These are phyloP conservation scores for Carassius carassius DNA, from an alignment of 2,113 vertebrate species.

Conservation along the genomic window DNA sequence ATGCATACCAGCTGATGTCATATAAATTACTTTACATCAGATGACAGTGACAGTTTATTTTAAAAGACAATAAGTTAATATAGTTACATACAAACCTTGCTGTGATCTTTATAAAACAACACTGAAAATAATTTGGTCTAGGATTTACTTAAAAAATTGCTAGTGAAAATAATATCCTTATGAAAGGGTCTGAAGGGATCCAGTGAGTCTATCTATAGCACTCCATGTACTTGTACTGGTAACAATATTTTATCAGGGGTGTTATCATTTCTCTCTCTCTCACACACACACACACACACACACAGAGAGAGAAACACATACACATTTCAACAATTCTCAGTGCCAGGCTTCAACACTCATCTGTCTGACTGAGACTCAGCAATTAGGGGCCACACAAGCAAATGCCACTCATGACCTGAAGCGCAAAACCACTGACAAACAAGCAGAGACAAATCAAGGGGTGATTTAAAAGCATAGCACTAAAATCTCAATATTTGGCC, in stretches of 20 bases:
- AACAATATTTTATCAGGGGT: conserved; percentile 49
- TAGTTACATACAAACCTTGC: neutral
- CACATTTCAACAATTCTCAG: conserved; percentile 54
- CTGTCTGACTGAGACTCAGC: conserved; percentile 91
- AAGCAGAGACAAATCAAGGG: conserved; percentile 90
- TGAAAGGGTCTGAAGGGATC: neutral
- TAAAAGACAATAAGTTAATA: neutral
- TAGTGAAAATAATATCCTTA: too few relatives aligned
- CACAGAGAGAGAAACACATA: too few relatives aligned
- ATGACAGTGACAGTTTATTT: neutral
- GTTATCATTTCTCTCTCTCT: neutral
- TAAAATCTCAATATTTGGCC: conserved; percentile 97
- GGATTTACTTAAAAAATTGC: too few relatives aligned
- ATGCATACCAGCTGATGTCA: neutral
- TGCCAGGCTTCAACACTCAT: conserved; percentile 86
- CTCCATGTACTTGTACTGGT: neutral
- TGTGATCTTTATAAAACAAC: neutral
- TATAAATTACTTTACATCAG: neutral
- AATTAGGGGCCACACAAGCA: conserved; percentile 92
- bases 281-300: neutral
- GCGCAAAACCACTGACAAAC: conserved; percentile 92
- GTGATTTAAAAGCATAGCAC: conserved; percentile 92
- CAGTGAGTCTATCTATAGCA: neutral
- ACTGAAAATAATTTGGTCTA: too few relatives aligned
- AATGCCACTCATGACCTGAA: conserved; percentile 93